A percentile compares a stretch with the other conserved stretches of the same genome.
These are phyloP conservation scores for Lepidurus couesii DNA, from an alignment of 1,140 invertebrate species.

Conservation along the genomic window DNA sequence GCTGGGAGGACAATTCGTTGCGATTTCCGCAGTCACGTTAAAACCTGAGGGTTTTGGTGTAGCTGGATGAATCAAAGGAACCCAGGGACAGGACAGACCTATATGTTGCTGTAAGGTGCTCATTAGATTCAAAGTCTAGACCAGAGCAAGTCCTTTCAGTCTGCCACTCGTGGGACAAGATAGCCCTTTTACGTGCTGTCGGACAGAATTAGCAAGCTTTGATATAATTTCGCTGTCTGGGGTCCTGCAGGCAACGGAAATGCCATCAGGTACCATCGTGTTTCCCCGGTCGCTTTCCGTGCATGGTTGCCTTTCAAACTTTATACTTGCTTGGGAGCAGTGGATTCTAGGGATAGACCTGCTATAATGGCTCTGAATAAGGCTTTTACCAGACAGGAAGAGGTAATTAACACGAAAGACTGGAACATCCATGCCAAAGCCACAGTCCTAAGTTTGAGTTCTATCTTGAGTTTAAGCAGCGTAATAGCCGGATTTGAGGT, in stretches of 20 bases:
- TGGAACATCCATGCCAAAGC: not conserved
- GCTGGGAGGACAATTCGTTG: not conserved
- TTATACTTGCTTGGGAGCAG: not conserved
- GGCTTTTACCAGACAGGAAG: not conserved
- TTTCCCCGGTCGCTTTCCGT: not conserved
- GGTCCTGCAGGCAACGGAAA: constrained; percentile 19
- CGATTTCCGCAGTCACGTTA: not conserved
- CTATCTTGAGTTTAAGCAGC: not conserved
- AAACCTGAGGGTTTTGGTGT: not conserved
- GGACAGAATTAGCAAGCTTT: constrained; percentile 15
- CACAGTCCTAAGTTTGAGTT: no score
- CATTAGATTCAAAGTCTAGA: constrained; percentile 1
- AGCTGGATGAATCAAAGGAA: not conserved
- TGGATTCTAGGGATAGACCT: not conserved
- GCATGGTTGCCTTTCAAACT: not conserved
- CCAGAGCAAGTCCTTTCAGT: not conserved
- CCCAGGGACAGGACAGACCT: not conserved
- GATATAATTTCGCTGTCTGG: not conserved
- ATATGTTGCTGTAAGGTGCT: not conserved
- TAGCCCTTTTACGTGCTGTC: not conserved
- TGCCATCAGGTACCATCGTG: constrained; percentile 8
- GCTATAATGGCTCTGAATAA: not conserved
- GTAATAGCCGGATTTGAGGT: not conserved
- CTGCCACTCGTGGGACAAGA: not conserved
- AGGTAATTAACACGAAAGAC: constrained; percentile 18